These are phyloP conservation scores for Tiphia femorata DNA, from an alignment of 2,888 invertebrate genomes.

Conservation along the genomic window DNA sequence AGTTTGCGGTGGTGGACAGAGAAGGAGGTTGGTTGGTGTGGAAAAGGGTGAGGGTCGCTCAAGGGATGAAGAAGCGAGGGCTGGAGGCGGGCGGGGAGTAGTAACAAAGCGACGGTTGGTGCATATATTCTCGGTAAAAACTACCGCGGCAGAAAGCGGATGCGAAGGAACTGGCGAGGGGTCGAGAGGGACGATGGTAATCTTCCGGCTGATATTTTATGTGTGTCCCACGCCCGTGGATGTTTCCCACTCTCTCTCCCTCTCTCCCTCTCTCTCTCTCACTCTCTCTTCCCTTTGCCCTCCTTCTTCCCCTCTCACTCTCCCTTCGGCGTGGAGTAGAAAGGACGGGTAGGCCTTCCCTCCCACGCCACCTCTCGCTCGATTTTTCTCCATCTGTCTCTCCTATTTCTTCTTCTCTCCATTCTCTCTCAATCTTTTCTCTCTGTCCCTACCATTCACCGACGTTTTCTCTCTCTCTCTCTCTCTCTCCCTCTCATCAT, in stretches of 20 bases:
- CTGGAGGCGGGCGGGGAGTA: slow-evolving; percentile 23
- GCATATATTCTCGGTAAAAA: slow-evolving; percentile 60
- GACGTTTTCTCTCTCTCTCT: not conserved
- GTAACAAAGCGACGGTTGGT: slow-evolving; percentile 60
- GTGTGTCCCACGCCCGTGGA: slow-evolving; percentile 56
- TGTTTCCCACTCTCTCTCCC: slow-evolving; percentile 39
- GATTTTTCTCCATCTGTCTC: not conserved
- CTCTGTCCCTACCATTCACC: slow-evolving; percentile 11
- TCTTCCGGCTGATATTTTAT: slow-evolving; percentile 66
- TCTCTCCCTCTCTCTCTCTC: slow-evolving; percentile 28
- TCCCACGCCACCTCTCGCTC: slow-evolving; percentile 11
- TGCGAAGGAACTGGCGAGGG: slow-evolving; percentile 49
- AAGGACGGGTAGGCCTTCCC: too few relatives aligned
- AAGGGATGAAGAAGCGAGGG: slow-evolving; percentile 29
- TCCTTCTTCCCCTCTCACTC: slow-evolving; percentile 11
- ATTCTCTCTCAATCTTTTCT: not conserved
- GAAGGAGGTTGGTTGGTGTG: slow-evolving; percentile 33
- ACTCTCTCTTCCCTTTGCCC: slow-evolving; percentile 7
- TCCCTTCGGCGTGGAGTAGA: too few relatives aligned
- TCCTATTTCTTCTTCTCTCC: too few relatives aligned
- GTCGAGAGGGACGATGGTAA: slow-evolving; percentile 56
- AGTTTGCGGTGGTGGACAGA: slow-evolving; percentile 26
- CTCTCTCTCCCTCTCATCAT: slow-evolving; percentile 3
- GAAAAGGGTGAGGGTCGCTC: slow-evolving; percentile 24
- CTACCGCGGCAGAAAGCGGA: slow-evolving; percentile 55